Conservation (phyloP, 2,797 vertebrate genomes). For the Clarias pachynema region DNA sequence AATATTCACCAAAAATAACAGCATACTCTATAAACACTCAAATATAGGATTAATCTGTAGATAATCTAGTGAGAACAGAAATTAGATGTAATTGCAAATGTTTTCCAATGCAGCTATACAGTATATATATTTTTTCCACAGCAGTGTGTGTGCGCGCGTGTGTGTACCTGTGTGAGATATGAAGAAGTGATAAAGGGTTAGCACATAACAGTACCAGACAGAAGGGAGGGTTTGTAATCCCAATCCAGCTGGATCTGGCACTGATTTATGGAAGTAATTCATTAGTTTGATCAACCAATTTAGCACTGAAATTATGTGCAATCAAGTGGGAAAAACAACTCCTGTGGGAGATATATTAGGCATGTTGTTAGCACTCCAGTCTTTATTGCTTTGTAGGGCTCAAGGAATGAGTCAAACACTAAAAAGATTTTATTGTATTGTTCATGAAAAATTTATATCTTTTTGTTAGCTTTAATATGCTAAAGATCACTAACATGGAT, state of each 20-base stretch:
- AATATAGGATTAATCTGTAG: not conserved
- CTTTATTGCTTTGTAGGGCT: not conserved
- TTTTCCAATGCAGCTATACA: not conserved
- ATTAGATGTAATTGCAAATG: not conserved
- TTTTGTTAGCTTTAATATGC: not conserved
- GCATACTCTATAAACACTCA: not conserved
- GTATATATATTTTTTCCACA: not conserved
- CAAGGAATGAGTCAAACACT: conserved; percentile 8
- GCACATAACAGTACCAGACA: conserved; percentile 13
- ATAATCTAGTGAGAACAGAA: not conserved
- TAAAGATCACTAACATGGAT: not conserved
- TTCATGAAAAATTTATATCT: not conserved
- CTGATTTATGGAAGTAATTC: conserved; percentile 75
- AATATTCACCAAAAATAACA: not conserved
- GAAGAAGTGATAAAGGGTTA: conserved; percentile 14
- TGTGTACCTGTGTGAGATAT: conserved; percentile 19
- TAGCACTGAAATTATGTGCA: conserved; percentile 64
- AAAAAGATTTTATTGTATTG: not conserved
- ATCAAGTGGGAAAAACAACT: conserved; percentile 65
- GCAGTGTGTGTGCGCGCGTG: not conserved
- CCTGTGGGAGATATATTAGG: conserved; percentile 67
- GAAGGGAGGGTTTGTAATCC: conserved; percentile 11
- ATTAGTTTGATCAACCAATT: conserved; percentile 78
- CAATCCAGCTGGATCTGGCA: conserved; percentile 56
- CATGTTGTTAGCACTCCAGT: conserved; percentile 20